Base-by-base conservation (phyloP, 2,113 vertebrate species). In the Tragulus kanchil region DNA sequence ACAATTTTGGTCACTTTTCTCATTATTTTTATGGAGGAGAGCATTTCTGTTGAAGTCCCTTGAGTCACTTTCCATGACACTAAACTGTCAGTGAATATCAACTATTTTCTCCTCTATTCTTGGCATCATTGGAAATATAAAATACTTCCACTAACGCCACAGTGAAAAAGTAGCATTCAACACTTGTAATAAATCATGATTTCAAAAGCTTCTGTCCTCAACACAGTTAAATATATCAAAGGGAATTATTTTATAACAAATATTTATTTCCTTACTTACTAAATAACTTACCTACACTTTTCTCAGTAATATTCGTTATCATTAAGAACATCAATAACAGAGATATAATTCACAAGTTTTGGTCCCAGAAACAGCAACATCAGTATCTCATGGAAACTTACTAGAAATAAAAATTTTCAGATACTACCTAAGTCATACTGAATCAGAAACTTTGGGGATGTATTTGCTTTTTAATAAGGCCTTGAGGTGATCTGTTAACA, bases 201-300 rank as follows among this genome's bases (percentile, higher is more conserved):
- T 94, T 91, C 45, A 78, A 69, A 91, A 88, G 23, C 59, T 73
- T 86, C 62, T 73, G 69, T 93, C 69, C 71, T 78, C 45, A 89
- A 84, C 69, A 84, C 56, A 87, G 79, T 42, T 62, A 67, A 89
- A 65, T 73, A 42, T 65, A n/a, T 58, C 52, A 94, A 83, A 65
- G 52, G 36, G 25, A 91, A 48, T 77, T 77, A 77, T 77, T 91
- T 91, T 59, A 77, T 50, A 89, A 88, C 92, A 48, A 54, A 15
- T 45, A 83, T 16, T 85, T 78, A 93, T 61, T 92, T 96, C 28
- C 36, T 48, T 85, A 56, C n/a, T 92, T 92, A 5, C 11, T n/a
- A 77, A 83, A 56, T 71, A 92, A 77, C 19, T 92, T 81, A 42
- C 12, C 71, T 89, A 73, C 4, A 59, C 10, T 85, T 93, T 94